Base-by-base conservation (phyloP, 2,888 invertebrate genomes). In the Crossocerus cetratus region DNA sequence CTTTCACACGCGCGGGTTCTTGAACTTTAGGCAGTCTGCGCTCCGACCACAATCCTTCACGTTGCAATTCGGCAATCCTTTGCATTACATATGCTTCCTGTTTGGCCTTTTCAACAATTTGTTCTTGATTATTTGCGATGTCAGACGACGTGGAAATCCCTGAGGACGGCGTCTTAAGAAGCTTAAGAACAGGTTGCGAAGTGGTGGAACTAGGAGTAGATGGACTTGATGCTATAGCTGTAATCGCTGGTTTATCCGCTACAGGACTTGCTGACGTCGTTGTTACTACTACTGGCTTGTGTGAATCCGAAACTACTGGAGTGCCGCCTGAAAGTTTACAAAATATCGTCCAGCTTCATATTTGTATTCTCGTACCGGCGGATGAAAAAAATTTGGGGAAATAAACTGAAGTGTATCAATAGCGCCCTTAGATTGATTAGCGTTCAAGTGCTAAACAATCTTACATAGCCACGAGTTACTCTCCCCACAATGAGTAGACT, bases 31-130 rank as follows among this genome's bases (percentile, higher is more conserved):
- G 98, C 89, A 98, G 92, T 69, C 98, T 93, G 84, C 95, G 94
- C 90, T 97, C 96, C 64, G 98, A 94, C 99, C 99, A 99, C 87
- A 99, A 92, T 44, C 99, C 99, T 88, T 98, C 96, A 87, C 97
- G 95, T 88, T 98, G 96, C 84, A 99, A 92, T 91, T 98, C 98
- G 23, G 95, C 93, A 87, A 99, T 96, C 89, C 98, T 93, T 87
- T 96, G 95, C 93, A 99, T 95, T 76, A 99, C 98, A 90, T 96
- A 95, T 43, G 98, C 99, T 92, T 99, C 98, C 93, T 96, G 96
- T 90, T 96, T 96, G 14, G 96, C 96, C 88, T 96, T 94, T 87
- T 96, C 96, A 21, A 96, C 95, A 85, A 96, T 96, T 90, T 96
- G 94, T 89, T 95, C 95, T 86, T 94, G 94, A 85, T 92, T 93